Percentiles rank a stretch among this genome's conserved stretches.
Conservation (phyloP, 2,888 invertebrate genomes). For the Metallyticus violacea region DNA sequence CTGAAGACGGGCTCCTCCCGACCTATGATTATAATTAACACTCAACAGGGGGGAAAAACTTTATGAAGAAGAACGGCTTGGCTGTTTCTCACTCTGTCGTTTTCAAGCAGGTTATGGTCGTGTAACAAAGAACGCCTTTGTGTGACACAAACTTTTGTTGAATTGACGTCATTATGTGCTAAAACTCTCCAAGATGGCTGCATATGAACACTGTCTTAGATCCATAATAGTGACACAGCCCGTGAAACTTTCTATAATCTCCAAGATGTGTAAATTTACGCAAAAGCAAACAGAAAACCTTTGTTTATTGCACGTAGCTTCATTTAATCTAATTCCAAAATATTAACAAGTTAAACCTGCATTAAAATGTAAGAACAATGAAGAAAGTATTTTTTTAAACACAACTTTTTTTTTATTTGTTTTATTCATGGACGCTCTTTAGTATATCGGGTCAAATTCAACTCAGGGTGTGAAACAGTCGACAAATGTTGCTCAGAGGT, state of each 20-base stretch:
- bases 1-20: background rate
- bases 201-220: background rate
- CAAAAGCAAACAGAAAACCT: background rate
- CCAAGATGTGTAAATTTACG: background rate
- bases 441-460: too few relatives aligned
- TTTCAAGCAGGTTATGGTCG: background rate
- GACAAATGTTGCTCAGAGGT: too few relatives aligned
- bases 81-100: background rate
- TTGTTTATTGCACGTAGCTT: too few relatives aligned
- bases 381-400: too few relatives aligned
- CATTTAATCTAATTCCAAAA: too few relatives aligned
- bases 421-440: too few relatives aligned
- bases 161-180: background rate
- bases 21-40: background rate
- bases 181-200: background rate
- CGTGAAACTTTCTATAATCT: background rate
- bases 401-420: too few relatives aligned
- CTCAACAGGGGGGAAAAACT: background rate
- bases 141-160: background rate
- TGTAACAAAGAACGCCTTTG: background rate
- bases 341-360: too few relatives aligned
- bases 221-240: too few relatives aligned
- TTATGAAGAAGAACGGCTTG: background rate
- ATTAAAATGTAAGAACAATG: too few relatives aligned
- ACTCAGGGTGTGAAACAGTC: too few relatives aligned